Percentiles rank a stretch among this genome's conserved stretches.
phyloP scores from a whole-genome alignment of 1,140 invertebrate genomes.

The Hypothenemus hampei region DNA sequence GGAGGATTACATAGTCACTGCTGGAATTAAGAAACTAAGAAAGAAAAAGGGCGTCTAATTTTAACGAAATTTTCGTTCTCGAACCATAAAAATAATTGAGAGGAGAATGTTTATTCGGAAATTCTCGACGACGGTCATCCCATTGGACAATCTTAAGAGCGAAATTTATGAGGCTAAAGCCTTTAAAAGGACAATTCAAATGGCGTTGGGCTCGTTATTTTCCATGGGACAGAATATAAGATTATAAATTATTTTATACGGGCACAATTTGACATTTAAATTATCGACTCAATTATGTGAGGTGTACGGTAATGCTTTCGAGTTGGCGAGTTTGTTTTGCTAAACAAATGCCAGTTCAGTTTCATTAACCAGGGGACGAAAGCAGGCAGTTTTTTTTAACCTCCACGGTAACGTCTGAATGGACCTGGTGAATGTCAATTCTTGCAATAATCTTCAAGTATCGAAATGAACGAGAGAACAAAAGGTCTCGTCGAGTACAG shows the following conservation, averaged over 20 bases:
- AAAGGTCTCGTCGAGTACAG: too few species aligned
- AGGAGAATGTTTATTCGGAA: too few species aligned
- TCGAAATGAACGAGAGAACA: too few species aligned
- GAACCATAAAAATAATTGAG: too few species aligned
- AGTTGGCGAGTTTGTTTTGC: slow-evolving; percentile 22
- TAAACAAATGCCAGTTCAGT: slow-evolving; percentile 16
- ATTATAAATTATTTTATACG: slow-evolving; percentile 30
- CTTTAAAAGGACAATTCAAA: slow-evolving; percentile 17
- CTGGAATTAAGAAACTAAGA: slow-evolving; percentile 18
- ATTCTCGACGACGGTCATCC: too few species aligned
- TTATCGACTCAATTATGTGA: slow-evolving; percentile 29
- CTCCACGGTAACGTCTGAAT: too few species aligned
- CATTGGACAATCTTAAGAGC: too few species aligned
- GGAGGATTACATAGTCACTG: slow-evolving; percentile 24
- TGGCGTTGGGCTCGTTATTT: slow-evolving; percentile 13
- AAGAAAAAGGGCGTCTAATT: too few species aligned
- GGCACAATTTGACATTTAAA: slow-evolving; percentile 28
- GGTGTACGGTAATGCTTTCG: slow-evolving; percentile 7
- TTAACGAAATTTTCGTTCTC: too few species aligned
- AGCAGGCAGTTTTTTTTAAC: slow-evolving; percentile 9
- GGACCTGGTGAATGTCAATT: too few species aligned
- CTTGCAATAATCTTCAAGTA: too few species aligned
- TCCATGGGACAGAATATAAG: slow-evolving; percentile 20
- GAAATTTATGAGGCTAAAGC: slow-evolving; percentile 19
- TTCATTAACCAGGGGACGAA: slow-evolving; percentile 7